Percentiles rank a stretch among this genome's conserved stretches.
Conservation (phyloP, 2,797 vertebrate species). For the Protonibea diacanthus region DNA sequence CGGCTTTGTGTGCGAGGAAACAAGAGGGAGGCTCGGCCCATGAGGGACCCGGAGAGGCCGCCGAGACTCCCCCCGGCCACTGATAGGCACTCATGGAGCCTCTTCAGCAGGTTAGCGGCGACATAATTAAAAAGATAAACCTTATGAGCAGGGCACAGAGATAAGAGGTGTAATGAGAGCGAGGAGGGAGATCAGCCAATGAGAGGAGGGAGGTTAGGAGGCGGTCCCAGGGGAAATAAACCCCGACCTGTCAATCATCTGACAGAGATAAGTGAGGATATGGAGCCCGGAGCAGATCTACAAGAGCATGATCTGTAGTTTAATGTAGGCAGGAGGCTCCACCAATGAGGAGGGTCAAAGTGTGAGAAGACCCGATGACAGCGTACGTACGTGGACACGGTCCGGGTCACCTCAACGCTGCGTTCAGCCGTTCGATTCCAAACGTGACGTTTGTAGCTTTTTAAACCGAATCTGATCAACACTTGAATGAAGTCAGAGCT, state of each 20-base stretch:
- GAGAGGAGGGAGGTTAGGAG: conserved; percentile 46
- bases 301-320: conserved; percentile 57
- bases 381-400: too few relatives aligned
- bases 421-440: too few relatives aligned
- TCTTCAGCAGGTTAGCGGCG: conserved; percentile 71
- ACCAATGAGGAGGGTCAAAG: conserved; percentile 5
- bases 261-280: conserved; percentile 69
- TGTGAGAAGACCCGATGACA: neutral
- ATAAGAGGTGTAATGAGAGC: conserved; percentile 82
- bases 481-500: too few relatives aligned
- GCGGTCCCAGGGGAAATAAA: conserved; percentile 78
- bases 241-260: conserved; percentile 76
- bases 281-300: conserved; percentile 61
- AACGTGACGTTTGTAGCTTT: too few relatives aligned
- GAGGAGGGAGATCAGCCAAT: conserved; percentile 62
- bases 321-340: conserved; percentile 48
- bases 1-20: conserved; percentile 52
- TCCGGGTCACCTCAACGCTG: too few relatives aligned
- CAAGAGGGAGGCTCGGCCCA: conserved; percentile 33
- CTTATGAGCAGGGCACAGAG: conserved; percentile 73
- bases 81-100: conserved; percentile 63
- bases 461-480: too few relatives aligned
- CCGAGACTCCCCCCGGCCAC: conserved; percentile 59
- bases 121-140: conserved; percentile 86
- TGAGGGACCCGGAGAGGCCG: conserved; percentile 52